Conservation (phyloP, 1,140 invertebrate genomes). For the Heliconius eleuchia region DNA sequence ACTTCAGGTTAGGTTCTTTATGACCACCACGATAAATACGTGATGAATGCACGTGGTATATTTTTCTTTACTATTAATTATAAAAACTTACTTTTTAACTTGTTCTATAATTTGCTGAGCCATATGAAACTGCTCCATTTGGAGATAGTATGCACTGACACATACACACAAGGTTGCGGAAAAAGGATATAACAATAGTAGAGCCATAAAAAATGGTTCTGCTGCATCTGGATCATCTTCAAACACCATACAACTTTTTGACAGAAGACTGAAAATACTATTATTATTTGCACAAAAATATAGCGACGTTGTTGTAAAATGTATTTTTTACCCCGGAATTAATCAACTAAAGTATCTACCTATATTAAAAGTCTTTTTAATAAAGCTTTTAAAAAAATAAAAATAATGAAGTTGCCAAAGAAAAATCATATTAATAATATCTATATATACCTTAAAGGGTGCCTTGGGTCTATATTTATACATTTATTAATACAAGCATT, state of each 20-base stretch:
- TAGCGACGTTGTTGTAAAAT: no score
- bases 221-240: constrained; percentile 56
- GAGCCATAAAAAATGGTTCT: constrained; percentile 59
- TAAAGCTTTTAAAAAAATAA: not conserved
- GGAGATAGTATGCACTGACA: constrained; percentile 56
- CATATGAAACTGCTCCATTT: constrained; percentile 55
- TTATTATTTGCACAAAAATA: not conserved
- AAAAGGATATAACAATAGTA: constrained; percentile 56
- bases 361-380: no score
- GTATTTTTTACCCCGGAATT: not conserved
- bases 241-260: constrained; percentile 59
- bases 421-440: not conserved
- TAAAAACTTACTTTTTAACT: constrained; percentile 49
- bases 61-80: not conserved
- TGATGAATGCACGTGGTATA: no score
- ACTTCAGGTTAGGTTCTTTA: no score
- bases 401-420: not conserved
- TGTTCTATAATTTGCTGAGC: constrained; percentile 53
- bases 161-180: constrained; percentile 53
- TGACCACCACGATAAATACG: no score
- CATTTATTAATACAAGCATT: constrained; percentile 63
- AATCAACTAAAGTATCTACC: not conserved
- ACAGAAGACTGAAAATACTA: constrained; percentile 52
- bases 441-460: constrained; percentile 56
- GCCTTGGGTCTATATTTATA: constrained; percentile 53